phyloP scores from a whole-genome alignment of 2,797 vertebrate species.

The Catostomus latipinnis region DNA sequence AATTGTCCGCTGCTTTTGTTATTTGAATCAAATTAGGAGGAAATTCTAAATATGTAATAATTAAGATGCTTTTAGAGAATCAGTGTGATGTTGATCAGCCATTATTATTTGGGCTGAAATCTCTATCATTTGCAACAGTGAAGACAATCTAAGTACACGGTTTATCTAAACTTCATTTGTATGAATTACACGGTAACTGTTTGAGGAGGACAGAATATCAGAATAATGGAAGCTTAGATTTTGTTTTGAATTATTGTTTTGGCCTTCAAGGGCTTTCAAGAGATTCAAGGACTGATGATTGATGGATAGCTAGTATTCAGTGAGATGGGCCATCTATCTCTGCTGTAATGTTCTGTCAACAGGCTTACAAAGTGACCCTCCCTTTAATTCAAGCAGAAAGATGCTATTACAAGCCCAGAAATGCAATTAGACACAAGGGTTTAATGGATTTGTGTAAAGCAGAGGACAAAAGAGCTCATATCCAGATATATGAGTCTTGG shows the following conservation, averaged over 20 bases:
- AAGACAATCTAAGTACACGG: neutral
- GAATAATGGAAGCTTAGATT: neutral
- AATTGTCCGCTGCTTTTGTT: neutral
- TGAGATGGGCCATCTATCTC: conserved; percentile 18
- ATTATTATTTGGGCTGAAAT: neutral
- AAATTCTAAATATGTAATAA: neutral
- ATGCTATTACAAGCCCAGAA: conserved; percentile 39
- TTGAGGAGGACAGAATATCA: neutral
- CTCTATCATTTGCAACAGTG: neutral
- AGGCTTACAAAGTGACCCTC: conserved; percentile 12
- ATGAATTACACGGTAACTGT: conserved; percentile 5
- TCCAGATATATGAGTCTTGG: conserved; percentile 11
- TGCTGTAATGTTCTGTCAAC: conserved; percentile 18
- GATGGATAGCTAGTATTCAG: conserved; percentile 29
- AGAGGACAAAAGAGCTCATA: conserved; percentile 12
- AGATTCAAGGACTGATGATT: conserved; percentile 17
- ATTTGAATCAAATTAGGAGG: neutral
- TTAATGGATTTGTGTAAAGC: conserved; percentile 49
- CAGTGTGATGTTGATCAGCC: neutral
- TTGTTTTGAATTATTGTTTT: neutral
- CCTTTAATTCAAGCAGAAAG: neutral
- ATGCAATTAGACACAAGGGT: conserved; percentile 37
- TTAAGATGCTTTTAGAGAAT: neutral
- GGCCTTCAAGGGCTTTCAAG: neutral
- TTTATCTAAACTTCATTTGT: neutral